Evolutionary conservation across 2,113 vertebrate genomes (phyloP), one percentile per base, ranked within the genome.

Genomic region (Rynchops niger): DNA sequence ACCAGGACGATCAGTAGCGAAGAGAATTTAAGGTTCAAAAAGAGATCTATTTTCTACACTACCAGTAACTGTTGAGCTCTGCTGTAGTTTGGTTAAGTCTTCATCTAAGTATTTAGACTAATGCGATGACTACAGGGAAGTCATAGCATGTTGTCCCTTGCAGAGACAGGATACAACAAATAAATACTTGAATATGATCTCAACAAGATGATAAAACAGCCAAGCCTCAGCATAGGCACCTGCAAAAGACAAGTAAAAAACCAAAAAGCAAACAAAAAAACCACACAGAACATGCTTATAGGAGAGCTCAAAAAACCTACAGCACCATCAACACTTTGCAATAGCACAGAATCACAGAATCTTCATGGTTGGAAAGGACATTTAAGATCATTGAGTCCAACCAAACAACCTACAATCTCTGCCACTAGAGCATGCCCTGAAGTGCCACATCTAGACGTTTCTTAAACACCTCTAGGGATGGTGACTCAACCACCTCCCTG

Each of bases 131-230:
- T 73, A 45, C 26, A 69, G 59, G 21, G 30, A 69, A 91, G 67
- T 67, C 43, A 49, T 14, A 82, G 50, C 30, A 56, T 34, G 21
- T 42, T 84, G 30, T 76, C 62, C 76, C 42, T 86, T 70, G 25
- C 40, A 79, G 36, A 88, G 9, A 45, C 30, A 86, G 30, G 32
- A 50, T 53, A 62, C 22, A 82, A 87, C 13, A 82, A 72, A 63
- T 52, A 88, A 79, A 76, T 80, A 61, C 43, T 72, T 69, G 29
- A 87, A 69, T 38, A 56, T 38, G 30, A 74, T 42, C 40, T 78
- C 3, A 6, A 45, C 2, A 0, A 13, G 70, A 49, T 32, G 16
- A 7, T 30, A 55, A 52, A 50, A 0, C 6, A 83, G 30, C 26
- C 22, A 96, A 79, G 26, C 52, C 25, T 63, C 50, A 62, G 23